A percentile compares a stretch with the other conserved stretches of the same genome.
Evolutionary conservation across 2,113 vertebrate species (phyloP).

Genomic region (Pithys albifrons): DNA sequence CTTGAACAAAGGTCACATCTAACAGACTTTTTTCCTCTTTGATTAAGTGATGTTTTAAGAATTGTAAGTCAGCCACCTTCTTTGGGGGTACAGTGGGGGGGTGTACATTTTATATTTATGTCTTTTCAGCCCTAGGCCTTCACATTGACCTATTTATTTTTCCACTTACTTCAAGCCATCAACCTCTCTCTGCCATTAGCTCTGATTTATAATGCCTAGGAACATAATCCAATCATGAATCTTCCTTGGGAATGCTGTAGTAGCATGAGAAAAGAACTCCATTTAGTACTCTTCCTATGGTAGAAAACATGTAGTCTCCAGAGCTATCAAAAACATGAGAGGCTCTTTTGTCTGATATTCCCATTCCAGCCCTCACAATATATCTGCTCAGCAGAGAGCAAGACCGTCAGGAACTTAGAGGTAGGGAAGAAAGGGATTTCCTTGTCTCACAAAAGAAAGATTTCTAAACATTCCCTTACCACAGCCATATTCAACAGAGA

Average conservation of each 20-base stretch:
- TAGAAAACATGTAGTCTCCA: conserved; percentile 51
- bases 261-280: conserved; percentile 31
- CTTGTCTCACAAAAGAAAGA: not conserved
- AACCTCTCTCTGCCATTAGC: conserved; percentile 70
- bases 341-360: conserved; percentile 24
- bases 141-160: conserved; percentile 71
- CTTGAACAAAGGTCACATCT: not conserved
- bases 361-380: not conserved
- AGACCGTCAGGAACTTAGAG: not conserved
- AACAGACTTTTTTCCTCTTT: not conserved
- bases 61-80: conserved; percentile 9
- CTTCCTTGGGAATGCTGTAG: conserved; percentile 67
- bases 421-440: conserved; percentile 24
- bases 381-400: not conserved
- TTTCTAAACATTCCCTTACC: not conserved
- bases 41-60: conserved; percentile 46
- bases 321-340: conserved; percentile 27
- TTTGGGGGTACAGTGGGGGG: not conserved
- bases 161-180: conserved; percentile 71
- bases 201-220: conserved; percentile 74
- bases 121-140: conserved; percentile 55
- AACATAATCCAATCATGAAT: conserved; percentile 75
- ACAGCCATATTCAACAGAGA: not conserved
- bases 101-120: conserved; percentile 69
- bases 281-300: conserved; percentile 48